Percentiles rank a stretch among this genome's conserved stretches.
phyloP scores from a whole-genome alignment of 1,140 invertebrate genomes.

The Odontomachus brunneus region DNA sequence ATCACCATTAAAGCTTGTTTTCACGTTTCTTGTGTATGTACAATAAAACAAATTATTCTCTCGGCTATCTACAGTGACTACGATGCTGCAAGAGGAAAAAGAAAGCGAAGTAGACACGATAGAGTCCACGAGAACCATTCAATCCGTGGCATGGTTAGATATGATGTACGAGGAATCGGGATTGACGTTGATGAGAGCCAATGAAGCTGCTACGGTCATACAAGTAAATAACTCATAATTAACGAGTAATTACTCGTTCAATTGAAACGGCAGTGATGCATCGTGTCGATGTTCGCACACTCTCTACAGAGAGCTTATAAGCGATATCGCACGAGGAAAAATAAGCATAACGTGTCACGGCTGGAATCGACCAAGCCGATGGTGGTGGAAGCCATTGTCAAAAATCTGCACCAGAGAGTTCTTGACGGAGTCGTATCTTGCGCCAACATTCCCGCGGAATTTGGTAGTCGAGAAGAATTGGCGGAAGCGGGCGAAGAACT shows the following conservation, averaged over 20 bases:
- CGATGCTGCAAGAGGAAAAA: constrained; percentile 39
- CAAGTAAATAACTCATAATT: too few species aligned
- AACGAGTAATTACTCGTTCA: neutral
- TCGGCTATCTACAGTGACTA: constrained; percentile 14
- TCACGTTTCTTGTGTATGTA: neutral
- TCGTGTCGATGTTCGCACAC: constrained; percentile 4
- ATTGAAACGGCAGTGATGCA: neutral
- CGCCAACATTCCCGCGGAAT: constrained; percentile 66
- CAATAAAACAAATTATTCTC: neutral
- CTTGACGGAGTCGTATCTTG: constrained; percentile 66
- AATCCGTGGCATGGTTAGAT: constrained; percentile 76
- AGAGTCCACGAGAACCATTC: constrained; percentile 67
- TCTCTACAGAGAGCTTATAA: constrained; percentile 66
- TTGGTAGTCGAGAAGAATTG: constrained; percentile 62
- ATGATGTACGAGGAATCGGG: constrained; percentile 78
- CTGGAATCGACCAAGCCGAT: constrained; percentile 54
- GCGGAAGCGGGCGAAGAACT: constrained; percentile 58
- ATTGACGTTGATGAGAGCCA: constrained; percentile 75
- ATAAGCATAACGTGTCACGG: constrained; percentile 6
- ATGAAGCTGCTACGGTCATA: constrained; percentile 81
- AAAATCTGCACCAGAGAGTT: constrained; percentile 68
- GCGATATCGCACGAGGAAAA: constrained; percentile 62
- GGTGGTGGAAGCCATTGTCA: constrained; percentile 67
- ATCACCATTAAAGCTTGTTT: neutral
- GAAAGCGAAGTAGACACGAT: constrained; percentile 46